Percentiles rank a stretch among this genome's conserved stretches.
Evolutionary conservation across 2,113 vertebrate species (phyloP).

Genomic region (Cercocebus atys): DNA sequence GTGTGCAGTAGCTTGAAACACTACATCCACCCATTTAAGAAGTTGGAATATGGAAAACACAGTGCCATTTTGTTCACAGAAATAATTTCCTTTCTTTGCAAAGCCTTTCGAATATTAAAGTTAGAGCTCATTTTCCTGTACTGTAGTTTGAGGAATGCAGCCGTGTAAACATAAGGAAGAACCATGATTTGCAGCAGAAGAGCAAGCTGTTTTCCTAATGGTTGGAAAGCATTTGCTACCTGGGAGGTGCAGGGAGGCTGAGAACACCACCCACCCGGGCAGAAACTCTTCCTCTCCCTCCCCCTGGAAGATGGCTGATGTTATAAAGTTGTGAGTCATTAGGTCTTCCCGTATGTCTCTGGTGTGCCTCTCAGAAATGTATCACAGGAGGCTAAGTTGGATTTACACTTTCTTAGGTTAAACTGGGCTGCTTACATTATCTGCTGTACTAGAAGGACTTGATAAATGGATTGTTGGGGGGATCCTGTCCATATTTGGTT

Average conservation of each 20-base stretch:
- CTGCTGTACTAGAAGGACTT: neutral
- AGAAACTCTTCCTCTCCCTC: neutral
- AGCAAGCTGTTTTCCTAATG: neutral
- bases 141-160: neutral
- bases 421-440: neutral
- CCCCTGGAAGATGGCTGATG: neutral
- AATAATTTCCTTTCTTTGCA: slow-evolving; percentile 37
- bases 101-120: slow-evolving; percentile 15
- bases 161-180: neutral
- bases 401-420: neutral
- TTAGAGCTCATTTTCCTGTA: neutral
- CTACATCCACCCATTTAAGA: slow-evolving; percentile 43
- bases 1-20: slow-evolving; percentile 63
- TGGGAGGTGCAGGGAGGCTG: neutral
- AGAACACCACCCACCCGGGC: too few relatives aligned
- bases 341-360: neutral
- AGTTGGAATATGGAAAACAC: slow-evolving; percentile 66
- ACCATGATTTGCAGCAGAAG: neutral
- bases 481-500: slow-evolving; percentile 1
- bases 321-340: neutral
- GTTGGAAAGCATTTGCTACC: neutral
- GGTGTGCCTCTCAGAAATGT: neutral
- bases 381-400: neutral
- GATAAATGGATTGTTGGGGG: neutral
- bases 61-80: slow-evolving; percentile 57